Evolutionary conservation across 2,797 vertebrate species (phyloP), one percentile per base, ranked within the genome.

Genomic region (Gymnothorax javanicus): DNA sequence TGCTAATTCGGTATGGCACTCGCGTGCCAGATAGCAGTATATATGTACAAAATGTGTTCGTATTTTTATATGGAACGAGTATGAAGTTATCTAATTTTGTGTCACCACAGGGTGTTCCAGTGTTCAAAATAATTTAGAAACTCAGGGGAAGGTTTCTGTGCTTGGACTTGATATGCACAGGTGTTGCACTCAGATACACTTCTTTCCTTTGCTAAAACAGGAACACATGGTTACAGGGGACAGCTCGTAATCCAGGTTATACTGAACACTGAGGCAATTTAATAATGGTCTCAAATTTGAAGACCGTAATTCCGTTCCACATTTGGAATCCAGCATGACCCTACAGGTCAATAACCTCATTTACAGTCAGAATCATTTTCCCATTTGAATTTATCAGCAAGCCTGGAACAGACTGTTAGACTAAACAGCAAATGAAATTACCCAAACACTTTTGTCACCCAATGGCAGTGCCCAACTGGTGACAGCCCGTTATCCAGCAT

Each of bases 341-440:
- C 90, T 82, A 91, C 90, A 92, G 95, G 95, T 95, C 94, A 96
- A 93, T 90, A 83, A 90, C 89, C 94, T 97, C 94, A 97, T 97
- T 97, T 96, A 93, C 93, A 95, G 92, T 93, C 88, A 92, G 86
- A 84, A 92, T 93, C 90, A 90, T 88, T 92, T 90, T 81, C 33
- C 89, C 89, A 69, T 87, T 91, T 57, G 89, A 93, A 92, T 95
- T 94, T 94, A 91, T 94, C 93, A 94, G 87, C 93, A 89, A 95
- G 92, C 94, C 93, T 93, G 92, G 95, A 96, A 95, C 92, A 95
- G 95, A 91, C 93, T 95, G 93, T 94, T 94, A 95, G 94, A 95
- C 94, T 95, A 96, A 96, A 96, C 89, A 95, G 94, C 94, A 96
- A 96, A 95, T 96, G 95, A 95, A 96, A 97, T 97, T 95, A 95